phyloP scores from a whole-genome alignment of 2,113 vertebrate genomes.

The Bos javanicus region DNA sequence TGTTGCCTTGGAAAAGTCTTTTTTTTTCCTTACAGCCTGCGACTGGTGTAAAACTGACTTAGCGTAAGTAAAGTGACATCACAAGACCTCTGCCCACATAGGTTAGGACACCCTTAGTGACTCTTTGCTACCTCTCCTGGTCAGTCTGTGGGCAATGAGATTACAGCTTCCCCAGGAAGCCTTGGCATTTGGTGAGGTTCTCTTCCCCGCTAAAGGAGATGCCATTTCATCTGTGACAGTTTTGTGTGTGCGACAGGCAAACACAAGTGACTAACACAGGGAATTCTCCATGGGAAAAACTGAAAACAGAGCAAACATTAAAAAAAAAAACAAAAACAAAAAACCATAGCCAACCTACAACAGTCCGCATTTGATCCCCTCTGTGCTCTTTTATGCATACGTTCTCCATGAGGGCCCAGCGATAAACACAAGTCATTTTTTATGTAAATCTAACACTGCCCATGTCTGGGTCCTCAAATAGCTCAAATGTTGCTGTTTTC shows the following conservation, averaged over 20 bases:
- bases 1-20: not conserved
- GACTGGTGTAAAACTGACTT: not conserved
- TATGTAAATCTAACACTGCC: not conserved
- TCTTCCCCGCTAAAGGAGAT: not conserved
- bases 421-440: not conserved
- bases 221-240: not conserved
- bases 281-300: not conserved
- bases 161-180: not conserved
- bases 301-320: not conserved
- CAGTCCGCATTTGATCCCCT: not conserved
- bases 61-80: not conserved
- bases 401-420: not conserved
- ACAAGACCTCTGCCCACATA: not conserved
- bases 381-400: not conserved
- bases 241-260: not conserved
- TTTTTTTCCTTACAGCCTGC: not conserved
- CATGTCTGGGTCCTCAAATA: not conserved
- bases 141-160: not conserved
- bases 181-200: not conserved
- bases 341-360: not conserved
- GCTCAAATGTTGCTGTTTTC: not conserved
- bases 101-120: not conserved
- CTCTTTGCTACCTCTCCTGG: not conserved
- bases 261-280: not conserved
- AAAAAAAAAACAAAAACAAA: not conserved